Conservation (phyloP, 2,113 vertebrate species). For the Alaudala cheleensis region DNA sequence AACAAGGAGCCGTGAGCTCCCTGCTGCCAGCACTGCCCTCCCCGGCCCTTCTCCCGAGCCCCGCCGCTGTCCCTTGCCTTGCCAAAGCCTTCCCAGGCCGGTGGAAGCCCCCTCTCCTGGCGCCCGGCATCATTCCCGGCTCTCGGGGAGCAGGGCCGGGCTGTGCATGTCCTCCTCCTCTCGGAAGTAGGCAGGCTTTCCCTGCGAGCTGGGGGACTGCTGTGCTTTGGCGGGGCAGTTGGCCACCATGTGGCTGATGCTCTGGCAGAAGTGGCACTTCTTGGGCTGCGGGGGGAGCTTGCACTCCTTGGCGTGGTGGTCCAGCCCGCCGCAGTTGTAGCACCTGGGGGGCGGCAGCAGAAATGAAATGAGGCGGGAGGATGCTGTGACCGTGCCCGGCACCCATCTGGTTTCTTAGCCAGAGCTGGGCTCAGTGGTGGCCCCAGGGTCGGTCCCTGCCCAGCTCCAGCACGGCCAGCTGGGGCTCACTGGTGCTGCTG, state of each 20-base stretch:
- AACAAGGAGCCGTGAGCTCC: not conserved
- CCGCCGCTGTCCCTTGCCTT: slow-evolving; percentile 54
- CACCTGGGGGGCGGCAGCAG: slow-evolving; percentile 75
- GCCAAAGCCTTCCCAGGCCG: slow-evolving; percentile 55
- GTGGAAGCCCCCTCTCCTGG: slow-evolving; percentile 15
- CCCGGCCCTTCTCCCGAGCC: not conserved
- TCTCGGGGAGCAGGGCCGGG: slow-evolving; percentile 73
- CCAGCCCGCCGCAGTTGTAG: slow-evolving; percentile 98
- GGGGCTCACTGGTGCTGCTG: slow-evolving; percentile 9
- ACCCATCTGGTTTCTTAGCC: not conserved
- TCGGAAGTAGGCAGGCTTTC: slow-evolving; percentile 80
- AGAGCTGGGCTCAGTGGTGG: not conserved
- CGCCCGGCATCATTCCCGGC: slow-evolving; percentile 76
- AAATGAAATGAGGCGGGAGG: not conserved
- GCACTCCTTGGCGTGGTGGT: slow-evolving; percentile 99
- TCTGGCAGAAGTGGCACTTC: slow-evolving; percentile 99
- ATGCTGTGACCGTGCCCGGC: fast-evolving
- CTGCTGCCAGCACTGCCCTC: not conserved
- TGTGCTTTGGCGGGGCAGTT: slow-evolving; percentile 89
- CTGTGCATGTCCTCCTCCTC: slow-evolving; percentile 84
- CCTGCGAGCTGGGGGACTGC: slow-evolving; percentile 89
- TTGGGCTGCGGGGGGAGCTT: slow-evolving; percentile 97
- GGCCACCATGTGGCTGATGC: slow-evolving; percentile 95
- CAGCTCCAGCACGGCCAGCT: not conserved
- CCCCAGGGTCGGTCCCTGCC: not conserved